phyloP scores from a whole-genome alignment of 2,113 vertebrate species.

The Thunnus thynnus region DNA sequence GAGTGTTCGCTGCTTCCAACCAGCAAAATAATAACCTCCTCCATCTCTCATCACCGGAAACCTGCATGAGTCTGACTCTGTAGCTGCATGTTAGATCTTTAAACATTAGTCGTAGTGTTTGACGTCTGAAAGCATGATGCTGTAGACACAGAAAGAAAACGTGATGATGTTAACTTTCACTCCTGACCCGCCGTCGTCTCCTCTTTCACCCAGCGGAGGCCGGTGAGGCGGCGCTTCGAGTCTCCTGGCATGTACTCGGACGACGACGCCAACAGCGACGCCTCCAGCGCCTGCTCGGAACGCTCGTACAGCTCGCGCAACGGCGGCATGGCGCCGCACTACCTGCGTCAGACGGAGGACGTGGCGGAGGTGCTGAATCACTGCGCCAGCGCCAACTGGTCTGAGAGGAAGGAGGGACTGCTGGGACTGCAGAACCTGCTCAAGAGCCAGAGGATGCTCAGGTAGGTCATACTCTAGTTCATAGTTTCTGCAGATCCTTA shows the following conservation, averaged over 20 bases:
- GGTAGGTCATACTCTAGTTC: conserved; percentile 74
- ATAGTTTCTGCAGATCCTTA: no score
- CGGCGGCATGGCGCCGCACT: conserved; percentile 88
- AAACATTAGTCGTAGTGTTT: no score
- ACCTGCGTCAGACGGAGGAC: conserved; percentile 92
- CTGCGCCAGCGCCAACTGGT: conserved; percentile 95
- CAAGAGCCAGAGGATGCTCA: conserved; percentile 91
- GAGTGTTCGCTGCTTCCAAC: no score
- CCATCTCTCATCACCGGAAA: not conserved
- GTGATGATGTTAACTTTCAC: not conserved
- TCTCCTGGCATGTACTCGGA: conserved; percentile 93
- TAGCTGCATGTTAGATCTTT: conserved; percentile 34
- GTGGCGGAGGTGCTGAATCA: conserved; percentile 94
- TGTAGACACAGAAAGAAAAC: no score
- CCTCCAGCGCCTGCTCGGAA: conserved; percentile 94
- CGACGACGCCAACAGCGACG: conserved; percentile 94
- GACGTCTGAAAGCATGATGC: no score
- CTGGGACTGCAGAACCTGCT: conserved; percentile 91
- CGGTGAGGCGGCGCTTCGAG: conserved; percentile 89
- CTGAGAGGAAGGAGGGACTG: conserved; percentile 94
- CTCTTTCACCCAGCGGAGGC: conserved; percentile 85
- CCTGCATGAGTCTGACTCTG: conserved; percentile 26
- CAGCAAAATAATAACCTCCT: not conserved
- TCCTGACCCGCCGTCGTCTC: no score
- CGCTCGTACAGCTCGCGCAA: conserved; percentile 93